phyloP scores from a whole-genome alignment of 2,113 vertebrate species.

The Gymnarchus niloticus region DNA sequence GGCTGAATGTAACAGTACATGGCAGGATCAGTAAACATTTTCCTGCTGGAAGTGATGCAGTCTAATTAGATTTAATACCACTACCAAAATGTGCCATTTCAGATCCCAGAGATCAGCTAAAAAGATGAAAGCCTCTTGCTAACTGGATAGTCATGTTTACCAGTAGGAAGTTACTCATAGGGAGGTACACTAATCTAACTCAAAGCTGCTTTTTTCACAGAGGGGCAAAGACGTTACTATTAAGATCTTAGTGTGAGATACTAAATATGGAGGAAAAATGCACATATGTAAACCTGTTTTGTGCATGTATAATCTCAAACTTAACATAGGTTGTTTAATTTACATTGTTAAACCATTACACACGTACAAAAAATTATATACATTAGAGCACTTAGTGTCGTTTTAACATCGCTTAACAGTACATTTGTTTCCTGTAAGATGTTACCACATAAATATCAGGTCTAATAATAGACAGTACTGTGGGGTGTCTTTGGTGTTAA shows the following conservation, averaged over 20 bases:
- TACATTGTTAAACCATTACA: neutral
- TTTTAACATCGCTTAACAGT: neutral
- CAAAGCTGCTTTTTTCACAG: neutral
- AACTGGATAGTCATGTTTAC: neutral
- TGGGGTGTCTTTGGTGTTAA: neutral
- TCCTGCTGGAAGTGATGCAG: neutral
- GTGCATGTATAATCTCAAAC: too few species aligned
- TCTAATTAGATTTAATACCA: neutral
- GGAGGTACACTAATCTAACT: neutral
- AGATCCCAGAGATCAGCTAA: neutral
- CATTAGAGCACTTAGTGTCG: neutral
- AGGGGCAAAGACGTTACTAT: neutral
- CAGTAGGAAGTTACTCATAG: neutral
- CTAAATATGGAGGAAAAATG: neutral
- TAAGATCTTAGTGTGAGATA: neutral
- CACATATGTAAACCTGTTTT: too few species aligned
- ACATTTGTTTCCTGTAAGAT: neutral
- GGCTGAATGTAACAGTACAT: neutral
- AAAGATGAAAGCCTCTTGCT: neutral
- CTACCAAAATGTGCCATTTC: neutral
- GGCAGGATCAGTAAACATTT: neutral
- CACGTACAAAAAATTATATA: neutral
- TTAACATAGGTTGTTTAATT: too few species aligned
- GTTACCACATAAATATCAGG: neutral
- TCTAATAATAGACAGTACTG: neutral